Conservation (phyloP, 35 echinoderm and acorn worm genomes). For the Eucidaris tribuloides region DNA sequence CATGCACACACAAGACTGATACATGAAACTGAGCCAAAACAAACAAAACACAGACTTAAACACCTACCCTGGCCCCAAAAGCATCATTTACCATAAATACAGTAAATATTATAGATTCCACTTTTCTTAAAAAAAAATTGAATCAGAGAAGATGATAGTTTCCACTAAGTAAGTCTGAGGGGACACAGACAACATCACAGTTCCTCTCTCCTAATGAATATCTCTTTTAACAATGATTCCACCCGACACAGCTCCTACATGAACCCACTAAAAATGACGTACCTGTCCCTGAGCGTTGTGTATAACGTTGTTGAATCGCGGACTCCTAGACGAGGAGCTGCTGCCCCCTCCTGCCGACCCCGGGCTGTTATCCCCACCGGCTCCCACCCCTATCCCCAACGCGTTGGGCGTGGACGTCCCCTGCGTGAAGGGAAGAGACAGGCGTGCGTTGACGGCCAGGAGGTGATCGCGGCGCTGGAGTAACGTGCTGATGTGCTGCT, state of each 20-base stretch:
- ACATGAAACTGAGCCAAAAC: no score
- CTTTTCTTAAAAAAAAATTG: no score
- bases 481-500: conserved; percentile 77
- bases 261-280: no score
- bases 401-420: conserved; percentile 31
- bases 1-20: no score
- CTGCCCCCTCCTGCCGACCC: conserved; percentile 31
- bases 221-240: not conserved
- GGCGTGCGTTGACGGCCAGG: conserved; percentile 82
- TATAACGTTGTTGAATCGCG: conserved; percentile 81
- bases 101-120: no score
- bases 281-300: conserved; percentile 37
- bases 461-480: conserved; percentile 87
- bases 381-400: not conserved
- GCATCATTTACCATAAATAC: no score
- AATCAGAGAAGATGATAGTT: not conserved
- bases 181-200: not conserved
- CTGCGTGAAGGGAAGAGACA: conserved; percentile 71
- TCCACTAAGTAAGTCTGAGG: not conserved
- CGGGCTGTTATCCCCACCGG: conserved; percentile 37
- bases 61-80: no score
- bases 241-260: no score
- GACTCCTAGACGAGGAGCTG: conserved; percentile 46
- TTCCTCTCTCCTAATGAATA: not conserved
- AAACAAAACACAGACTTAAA: no score